Evolutionary conservation across 2,113 vertebrate species (phyloP).

Genomic region (Proteles cristata): DNA sequence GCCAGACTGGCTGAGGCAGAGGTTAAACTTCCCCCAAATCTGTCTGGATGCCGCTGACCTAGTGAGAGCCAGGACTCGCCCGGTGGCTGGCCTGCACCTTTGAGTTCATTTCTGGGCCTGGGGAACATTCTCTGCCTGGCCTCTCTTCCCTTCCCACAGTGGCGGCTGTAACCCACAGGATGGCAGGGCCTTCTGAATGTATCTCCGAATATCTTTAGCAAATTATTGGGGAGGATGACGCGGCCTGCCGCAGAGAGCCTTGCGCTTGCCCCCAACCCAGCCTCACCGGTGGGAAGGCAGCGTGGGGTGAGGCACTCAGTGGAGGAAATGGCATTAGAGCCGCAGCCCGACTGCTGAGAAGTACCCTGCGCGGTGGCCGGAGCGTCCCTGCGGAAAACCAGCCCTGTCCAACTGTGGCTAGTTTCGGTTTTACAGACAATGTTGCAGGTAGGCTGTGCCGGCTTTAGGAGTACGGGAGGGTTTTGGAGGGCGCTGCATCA

Average conservation of each 20-base stretch:
- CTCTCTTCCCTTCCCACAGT: background rate
- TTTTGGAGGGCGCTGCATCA: background rate
- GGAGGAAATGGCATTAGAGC: background rate
- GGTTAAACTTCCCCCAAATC: background rate
- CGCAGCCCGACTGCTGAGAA: background rate
- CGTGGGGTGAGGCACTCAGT: background rate
- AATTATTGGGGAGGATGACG: constrained; percentile 37
- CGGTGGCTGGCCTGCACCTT: background rate
- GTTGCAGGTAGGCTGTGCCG: background rate
- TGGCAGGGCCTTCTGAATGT: constrained; percentile 38
- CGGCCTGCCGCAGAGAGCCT: background rate
- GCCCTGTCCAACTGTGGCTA: too few relatives aligned
- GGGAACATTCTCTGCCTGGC: background rate
- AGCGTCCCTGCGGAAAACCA: background rate
- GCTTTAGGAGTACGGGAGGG: background rate
- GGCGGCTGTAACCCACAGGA: constrained; percentile 24
- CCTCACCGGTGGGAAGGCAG: background rate
- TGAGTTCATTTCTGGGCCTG: background rate
- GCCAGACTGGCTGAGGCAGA: background rate
- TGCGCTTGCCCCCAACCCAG: background rate
- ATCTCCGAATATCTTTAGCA: constrained; percentile 51
- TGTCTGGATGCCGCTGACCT: background rate
- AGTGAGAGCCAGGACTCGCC: background rate
- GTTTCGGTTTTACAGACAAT: background rate
- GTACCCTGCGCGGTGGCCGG: accelerated